phyloP scores from a whole-genome alignment of 2,797 vertebrate species.

The Eleutherodactylus coqui region DNA sequence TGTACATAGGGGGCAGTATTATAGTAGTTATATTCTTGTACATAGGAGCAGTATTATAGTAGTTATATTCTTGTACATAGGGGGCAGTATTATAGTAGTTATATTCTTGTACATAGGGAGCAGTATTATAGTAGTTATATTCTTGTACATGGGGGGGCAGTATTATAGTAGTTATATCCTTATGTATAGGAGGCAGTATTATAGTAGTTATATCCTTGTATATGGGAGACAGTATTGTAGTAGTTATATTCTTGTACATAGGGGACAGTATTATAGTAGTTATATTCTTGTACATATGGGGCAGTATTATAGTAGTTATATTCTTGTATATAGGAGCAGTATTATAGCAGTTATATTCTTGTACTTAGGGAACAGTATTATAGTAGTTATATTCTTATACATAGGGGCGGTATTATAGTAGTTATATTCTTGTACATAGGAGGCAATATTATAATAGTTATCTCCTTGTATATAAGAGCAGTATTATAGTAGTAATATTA shows the following conservation, averaged over 20 bases:
- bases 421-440: not conserved
- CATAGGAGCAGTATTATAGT: conserved; percentile 2
- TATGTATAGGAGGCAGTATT: not conserved
- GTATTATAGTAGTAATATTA: too few species aligned
- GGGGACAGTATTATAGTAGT: not conserved
- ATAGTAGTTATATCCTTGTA: not conserved
- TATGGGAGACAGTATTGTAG: not conserved
- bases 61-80: conserved; percentile 1
- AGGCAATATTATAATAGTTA: too few species aligned
- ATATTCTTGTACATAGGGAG: not conserved
- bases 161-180: conserved; percentile 2
- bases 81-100: conserved; percentile 5
- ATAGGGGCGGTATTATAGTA: not conserved
- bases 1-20: not conserved
- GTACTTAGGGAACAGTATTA: not conserved
- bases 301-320: not conserved
- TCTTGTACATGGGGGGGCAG: conserved; percentile 3
- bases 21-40: not conserved
- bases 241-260: conserved; percentile 1
- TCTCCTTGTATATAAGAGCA: too few species aligned
- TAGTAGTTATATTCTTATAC: not conserved
- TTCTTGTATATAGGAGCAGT: not conserved
- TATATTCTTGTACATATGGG: not conserved
- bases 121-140: conserved; percentile 3
- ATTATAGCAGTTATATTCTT: not conserved